phyloP scores from a whole-genome alignment of 2,113 vertebrate species.

The Solea senegalensis region DNA sequence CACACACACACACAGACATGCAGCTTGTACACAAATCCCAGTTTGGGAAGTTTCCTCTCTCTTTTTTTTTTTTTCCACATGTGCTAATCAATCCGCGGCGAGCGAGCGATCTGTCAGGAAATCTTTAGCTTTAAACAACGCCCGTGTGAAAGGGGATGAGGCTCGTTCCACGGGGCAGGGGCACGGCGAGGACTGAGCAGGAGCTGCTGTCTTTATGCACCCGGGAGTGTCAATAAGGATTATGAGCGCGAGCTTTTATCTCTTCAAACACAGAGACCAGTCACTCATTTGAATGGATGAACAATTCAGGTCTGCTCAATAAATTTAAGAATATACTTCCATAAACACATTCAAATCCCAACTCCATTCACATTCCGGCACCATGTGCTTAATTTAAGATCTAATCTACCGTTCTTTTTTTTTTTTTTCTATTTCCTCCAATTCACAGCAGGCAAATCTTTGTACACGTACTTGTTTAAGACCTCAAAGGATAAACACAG shows the following conservation, averaged over 20 bases:
- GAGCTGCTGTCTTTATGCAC: slow-evolving; percentile 80
- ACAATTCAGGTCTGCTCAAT: slow-evolving; percentile 77
- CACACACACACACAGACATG: slow-evolving; percentile 11
- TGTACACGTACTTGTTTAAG: slow-evolving; percentile 81
- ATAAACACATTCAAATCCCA: slow-evolving; percentile 84
- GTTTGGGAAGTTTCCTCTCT: slow-evolving; percentile 71
- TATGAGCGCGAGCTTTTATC: slow-evolving; percentile 84
- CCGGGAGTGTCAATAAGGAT: slow-evolving; percentile 85
- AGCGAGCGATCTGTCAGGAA: slow-evolving; percentile 85
- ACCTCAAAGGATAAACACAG: slow-evolving; percentile 82
- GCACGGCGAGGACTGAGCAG: slow-evolving; percentile 78
- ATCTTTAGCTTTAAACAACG: slow-evolving; percentile 83
- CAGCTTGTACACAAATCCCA: slow-evolving; percentile 33
- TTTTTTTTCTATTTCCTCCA: slow-evolving; percentile 76
- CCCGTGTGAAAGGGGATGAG: slow-evolving; percentile 76
- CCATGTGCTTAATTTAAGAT: slow-evolving; percentile 83
- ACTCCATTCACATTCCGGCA: slow-evolving; percentile 79
- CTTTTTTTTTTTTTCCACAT: slow-evolving; percentile 74
- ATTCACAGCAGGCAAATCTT: slow-evolving; percentile 79
- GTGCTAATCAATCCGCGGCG: slow-evolving; percentile 82
- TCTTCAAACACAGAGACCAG: slow-evolving; percentile 82
- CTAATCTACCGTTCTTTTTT: slow-evolving; percentile 69
- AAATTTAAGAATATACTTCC: slow-evolving; percentile 77
- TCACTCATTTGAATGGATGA: slow-evolving; percentile 84
- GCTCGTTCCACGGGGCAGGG: slow-evolving; percentile 75